phyloP scores from a whole-genome alignment of 2,797 vertebrate species.

The Darevskia nairensis region DNA sequence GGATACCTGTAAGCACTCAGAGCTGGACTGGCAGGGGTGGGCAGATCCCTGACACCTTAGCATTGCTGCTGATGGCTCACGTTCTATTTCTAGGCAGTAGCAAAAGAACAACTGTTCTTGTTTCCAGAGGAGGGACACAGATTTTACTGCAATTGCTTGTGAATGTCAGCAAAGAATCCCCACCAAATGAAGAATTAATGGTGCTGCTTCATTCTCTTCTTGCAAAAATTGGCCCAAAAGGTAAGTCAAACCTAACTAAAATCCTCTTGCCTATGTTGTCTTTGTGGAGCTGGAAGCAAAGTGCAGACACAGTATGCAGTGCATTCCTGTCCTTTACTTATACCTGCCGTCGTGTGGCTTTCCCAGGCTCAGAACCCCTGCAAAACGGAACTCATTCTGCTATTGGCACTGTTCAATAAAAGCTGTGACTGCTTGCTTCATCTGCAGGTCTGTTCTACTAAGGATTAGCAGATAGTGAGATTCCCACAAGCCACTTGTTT shows the following conservation, averaged over 20 bases:
- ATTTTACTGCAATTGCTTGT: slow-evolving; percentile 90
- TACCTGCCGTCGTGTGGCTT: neutral
- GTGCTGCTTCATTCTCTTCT: slow-evolving; percentile 92
- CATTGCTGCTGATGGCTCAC: neutral
- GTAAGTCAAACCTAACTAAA: slow-evolving; percentile 70
- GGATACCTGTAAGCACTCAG: too few relatives aligned
- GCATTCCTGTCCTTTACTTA: neutral
- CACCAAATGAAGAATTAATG: slow-evolving; percentile 92
- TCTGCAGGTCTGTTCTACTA: neutral
- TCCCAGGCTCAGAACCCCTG: neutral
- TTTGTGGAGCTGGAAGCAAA: neutral
- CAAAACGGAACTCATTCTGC: neutral
- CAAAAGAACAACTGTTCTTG: slow-evolving; percentile 87
- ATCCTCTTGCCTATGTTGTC: neutral
- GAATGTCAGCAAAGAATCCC: slow-evolving; percentile 87
- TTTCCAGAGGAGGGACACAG: slow-evolving; percentile 94
- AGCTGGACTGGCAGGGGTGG: too few relatives aligned
- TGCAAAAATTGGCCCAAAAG: slow-evolving; percentile 95
- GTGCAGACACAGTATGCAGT: neutral
- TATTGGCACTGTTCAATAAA: neutral
- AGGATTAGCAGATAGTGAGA: neutral
- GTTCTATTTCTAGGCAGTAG: slow-evolving; percentile 84
- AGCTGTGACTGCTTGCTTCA: neutral
- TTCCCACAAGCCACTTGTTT: neutral
- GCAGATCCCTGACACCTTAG: neutral